Evolutionary conservation across 2,888 invertebrate genomes (phyloP).

Genomic region (Rapana venosa): DNA sequence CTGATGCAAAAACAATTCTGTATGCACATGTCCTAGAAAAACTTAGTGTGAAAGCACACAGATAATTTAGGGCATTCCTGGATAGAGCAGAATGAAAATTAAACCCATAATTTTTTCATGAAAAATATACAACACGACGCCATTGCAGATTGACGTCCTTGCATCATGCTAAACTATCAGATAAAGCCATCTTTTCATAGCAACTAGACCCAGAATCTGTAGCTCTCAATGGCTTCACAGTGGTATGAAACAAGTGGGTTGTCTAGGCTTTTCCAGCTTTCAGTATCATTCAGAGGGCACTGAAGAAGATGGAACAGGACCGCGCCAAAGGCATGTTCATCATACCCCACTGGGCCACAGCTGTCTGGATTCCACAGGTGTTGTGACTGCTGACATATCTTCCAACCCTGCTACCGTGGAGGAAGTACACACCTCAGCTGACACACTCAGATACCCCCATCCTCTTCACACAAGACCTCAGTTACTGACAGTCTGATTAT

Average conservation of each 20-base stretch:
- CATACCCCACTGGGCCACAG: background rate
- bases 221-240: background rate
- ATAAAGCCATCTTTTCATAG: background rate
- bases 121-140: background rate
- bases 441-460: conserved; percentile 16
- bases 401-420: background rate
- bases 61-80: too few species aligned
- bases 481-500: conserved; percentile 38
- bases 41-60: too few species aligned
- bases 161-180: background rate
- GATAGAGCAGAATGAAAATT: too few species aligned
- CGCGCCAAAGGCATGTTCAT: background rate
- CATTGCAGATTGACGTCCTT: background rate
- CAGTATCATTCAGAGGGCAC: background rate
- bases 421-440: background rate
- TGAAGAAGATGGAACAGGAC: background rate
- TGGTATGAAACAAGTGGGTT: background rate
- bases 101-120: too few species aligned
- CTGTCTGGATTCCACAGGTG: background rate
- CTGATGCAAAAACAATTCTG: too few species aligned
- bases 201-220: conserved; percentile 1
- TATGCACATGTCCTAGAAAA: too few species aligned
- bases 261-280: background rate
- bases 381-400: background rate
- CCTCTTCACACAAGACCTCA: conserved; percentile 37